Evolutionary conservation across 2,888 invertebrate genomes (phyloP).

Genomic region (Nudaria mundana): DNA sequence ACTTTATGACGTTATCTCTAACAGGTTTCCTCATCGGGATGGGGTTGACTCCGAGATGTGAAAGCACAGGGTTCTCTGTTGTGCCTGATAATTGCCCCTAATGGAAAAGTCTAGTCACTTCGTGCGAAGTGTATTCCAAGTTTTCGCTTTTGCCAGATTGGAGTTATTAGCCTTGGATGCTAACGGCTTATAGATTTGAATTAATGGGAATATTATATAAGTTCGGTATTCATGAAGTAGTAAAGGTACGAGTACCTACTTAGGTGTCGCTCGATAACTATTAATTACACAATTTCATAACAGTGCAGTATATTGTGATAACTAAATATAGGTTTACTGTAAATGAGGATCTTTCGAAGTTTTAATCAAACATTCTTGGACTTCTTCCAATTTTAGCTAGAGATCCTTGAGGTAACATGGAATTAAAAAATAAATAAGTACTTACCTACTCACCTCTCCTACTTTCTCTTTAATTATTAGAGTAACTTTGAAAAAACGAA

Average conservation of each 20-base stretch:
- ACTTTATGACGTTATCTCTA: constrained; percentile 81
- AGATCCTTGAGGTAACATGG: no score
- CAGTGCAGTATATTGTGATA: no score
- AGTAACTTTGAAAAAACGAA: background rate
- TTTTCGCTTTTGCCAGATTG: constrained; percentile 70
- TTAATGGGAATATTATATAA: constrained; percentile 28
- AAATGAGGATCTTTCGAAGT: no score
- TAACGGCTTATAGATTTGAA: constrained; percentile 54
- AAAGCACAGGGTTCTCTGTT: constrained; percentile 70
- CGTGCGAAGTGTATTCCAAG: constrained; percentile 75
- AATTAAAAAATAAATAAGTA: background rate
- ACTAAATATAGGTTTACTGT: no score
- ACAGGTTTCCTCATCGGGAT: constrained; percentile 69
- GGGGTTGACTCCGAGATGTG: constrained; percentile 45
- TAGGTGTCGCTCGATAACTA: no score
- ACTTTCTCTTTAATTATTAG: no score
- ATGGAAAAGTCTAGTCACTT: constrained; percentile 80
- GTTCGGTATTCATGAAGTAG: constrained; percentile 34
- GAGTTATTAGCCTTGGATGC: constrained; percentile 68
- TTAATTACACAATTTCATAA: no score
- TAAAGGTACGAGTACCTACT: no score
- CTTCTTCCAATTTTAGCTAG: no score
- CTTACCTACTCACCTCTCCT: no score
- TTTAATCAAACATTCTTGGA: no score
- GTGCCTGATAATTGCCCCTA: constrained; percentile 78